Evolutionary conservation across 2,888 invertebrate genomes (phyloP).

Genomic region (Elysia crispata): DNA sequence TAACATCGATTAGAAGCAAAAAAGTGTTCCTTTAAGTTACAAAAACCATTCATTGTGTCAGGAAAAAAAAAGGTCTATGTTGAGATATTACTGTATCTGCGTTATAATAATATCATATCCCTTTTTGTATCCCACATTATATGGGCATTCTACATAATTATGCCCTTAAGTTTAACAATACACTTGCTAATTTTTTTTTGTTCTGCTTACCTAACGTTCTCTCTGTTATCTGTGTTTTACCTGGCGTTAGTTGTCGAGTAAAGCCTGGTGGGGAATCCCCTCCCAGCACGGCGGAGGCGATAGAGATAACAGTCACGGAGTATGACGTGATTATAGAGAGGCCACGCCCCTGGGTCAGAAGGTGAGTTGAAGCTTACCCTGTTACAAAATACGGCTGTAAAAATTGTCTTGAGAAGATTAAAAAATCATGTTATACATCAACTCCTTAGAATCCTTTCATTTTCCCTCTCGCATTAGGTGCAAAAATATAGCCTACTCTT

Average conservation of each 20-base stretch:
- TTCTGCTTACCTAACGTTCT: no score
- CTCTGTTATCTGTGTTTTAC: no score
- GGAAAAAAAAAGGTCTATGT: no score
- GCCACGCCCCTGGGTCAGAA: slow-evolving; percentile 73
- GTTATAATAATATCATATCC: no score
- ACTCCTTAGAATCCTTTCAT: neutral
- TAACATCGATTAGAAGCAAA: no score
- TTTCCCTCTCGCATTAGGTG: neutral
- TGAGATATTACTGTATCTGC: no score
- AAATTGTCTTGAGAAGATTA: neutral
- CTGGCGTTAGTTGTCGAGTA: slow-evolving; percentile 60
- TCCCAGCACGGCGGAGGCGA: slow-evolving; percentile 72
- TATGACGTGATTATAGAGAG: slow-evolving; percentile 70
- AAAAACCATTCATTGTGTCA: no score
- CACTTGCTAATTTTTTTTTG: no score
- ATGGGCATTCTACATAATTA: no score
- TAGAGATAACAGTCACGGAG: slow-evolving; percentile 72
- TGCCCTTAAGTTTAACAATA: no score
- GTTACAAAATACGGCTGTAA: neutral
- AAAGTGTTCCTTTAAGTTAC: no score
- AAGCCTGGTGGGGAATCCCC: slow-evolving; percentile 63
- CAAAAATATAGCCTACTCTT: neutral
- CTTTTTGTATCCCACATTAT: no score
- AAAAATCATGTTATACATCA: neutral
- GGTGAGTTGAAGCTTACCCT: slow-evolving; percentile 57